These are phyloP conservation scores for Raja brachyura DNA, from an alignment of 2,113 vertebrate species.

Conservation along the genomic window DNA sequence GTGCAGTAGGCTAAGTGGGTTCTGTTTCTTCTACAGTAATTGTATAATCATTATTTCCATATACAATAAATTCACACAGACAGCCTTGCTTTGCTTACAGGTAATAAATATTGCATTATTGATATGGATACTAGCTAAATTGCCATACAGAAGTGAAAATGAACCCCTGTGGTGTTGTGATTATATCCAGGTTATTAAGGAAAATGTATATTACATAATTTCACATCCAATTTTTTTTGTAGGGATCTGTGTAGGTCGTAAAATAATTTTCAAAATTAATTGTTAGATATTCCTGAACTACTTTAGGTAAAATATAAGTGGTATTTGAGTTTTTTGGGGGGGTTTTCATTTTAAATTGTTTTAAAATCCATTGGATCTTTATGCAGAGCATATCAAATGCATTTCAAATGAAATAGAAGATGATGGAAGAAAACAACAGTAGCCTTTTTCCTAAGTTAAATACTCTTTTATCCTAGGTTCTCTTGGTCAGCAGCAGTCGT, in stretches of 20 bases:
- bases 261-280: not conserved
- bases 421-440: not conserved
- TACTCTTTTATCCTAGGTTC: slow-evolving; percentile 62
- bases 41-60: not conserved
- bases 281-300: not conserved
- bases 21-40: not conserved
- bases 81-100: not conserved
- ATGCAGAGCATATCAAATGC: not conserved
- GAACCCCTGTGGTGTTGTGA: not conserved
- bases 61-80: not conserved
- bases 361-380: not conserved
- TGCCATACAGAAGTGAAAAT: not conserved
- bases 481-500: slow-evolving; percentile 93
- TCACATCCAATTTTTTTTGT: not conserved
- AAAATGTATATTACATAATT: not conserved
- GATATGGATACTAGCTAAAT: not conserved
- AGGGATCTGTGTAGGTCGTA: not conserved
- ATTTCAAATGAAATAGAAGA: not conserved
- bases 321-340: not conserved
- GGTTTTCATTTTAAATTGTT: not conserved
- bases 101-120: not conserved
- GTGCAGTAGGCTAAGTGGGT: not conserved
- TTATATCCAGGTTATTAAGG: not conserved
- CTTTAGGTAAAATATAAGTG: not conserved
- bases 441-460: not conserved